Base-by-base conservation (phyloP, 2,113 vertebrate genomes). In the Hystrix brachyura region DNA sequence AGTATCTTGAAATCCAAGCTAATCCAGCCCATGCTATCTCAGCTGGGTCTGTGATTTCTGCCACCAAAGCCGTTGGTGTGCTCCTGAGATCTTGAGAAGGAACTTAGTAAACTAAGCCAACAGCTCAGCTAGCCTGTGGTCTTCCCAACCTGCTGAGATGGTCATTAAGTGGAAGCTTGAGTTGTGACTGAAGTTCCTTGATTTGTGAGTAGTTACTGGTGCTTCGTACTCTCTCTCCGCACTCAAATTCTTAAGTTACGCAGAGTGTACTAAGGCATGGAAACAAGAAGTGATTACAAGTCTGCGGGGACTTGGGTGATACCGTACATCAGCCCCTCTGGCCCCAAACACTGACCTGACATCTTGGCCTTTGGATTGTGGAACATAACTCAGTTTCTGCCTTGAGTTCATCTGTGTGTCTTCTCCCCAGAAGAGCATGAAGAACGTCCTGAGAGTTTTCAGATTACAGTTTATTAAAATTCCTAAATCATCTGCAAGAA, bases 401-500 rank as follows among this genome's bases (percentile, higher is more conserved):
- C 87, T 92, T 60, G 94, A 87, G 95, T 97, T 95, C 98, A 97
- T 98, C 96, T 95, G 27, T 82, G 94, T 93, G 86, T 95, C 64
- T 12, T 89, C 96, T 90, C 95, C 93, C 98, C 92, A 97, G 87
- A 97, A 98, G 97, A 98, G 94, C 89, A 95, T 81, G 87, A 95
- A 95, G 96, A 46, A 96, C 65, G 59, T 94, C 84, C 96, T 97
- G 94, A 64, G 88, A 97, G 85, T 96, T 98, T 98, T 98, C 96
- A 96, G 98, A 98, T 96, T 95, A 79, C 34, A 96, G 95, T 98
- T 98, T 98, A 97, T 98, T 97, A 95, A 97, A 98, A 96, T 94
- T 95, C 97, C 98, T 98, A 98, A 98, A 98, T 98, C 6, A 98
- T 97, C 97, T 97, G 84, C 92, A 87, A 97, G 95, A 97, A 67